Evolutionary conservation across 1,140 invertebrate species (phyloP), one percentile per base, ranked within the genome.

Genomic region (Zaprionus ghesquierei): DNA sequence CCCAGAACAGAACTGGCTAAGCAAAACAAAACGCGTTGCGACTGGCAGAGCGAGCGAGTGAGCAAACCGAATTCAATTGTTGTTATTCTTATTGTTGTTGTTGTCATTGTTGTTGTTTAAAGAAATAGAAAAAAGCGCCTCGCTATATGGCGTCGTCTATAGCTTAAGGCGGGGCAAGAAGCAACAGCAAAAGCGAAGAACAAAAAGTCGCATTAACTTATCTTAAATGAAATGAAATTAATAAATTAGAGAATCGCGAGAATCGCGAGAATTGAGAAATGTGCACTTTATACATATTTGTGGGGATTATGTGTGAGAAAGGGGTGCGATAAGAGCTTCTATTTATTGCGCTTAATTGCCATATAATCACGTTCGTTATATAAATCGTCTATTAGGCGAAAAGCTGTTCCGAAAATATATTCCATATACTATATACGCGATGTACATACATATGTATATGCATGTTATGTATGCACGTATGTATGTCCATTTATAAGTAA

Each of bases 341-440:
- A 62, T 44, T 66, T 58, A 62, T 56, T 56, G 53, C 38, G 15
- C 69, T 72, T 77, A 86, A 86, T 86, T 72, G 76, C 79, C 70
- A 79, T 89, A 87, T 82, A 89, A 87, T 87, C 82, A 87, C 82
- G 82, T 87, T 15, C 87, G 58, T 62, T 38, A 23, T 46, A 58
- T 60, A 54, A 41, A 69, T 31, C 44, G 25, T 63, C 41, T 70
- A 59, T 69, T 60, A 51, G 23, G n/a, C 61, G 69, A 46, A 64
- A 70, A 70, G 50, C 50, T 69, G 56, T 56, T 41, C 49, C 55
- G 51, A 60, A 66, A 60, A 53, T 27, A 41, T 3, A 23, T 22
- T n/a, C 13, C 33, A 35, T 35, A 35, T 35, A 35, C 33, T 13
- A n/a, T n/a, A 12, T 33, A 41, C 10, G 31, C 25, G 27, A 18